phyloP scores from a whole-genome alignment of 2,797 vertebrate species.

The Podargus strigoides region DNA sequence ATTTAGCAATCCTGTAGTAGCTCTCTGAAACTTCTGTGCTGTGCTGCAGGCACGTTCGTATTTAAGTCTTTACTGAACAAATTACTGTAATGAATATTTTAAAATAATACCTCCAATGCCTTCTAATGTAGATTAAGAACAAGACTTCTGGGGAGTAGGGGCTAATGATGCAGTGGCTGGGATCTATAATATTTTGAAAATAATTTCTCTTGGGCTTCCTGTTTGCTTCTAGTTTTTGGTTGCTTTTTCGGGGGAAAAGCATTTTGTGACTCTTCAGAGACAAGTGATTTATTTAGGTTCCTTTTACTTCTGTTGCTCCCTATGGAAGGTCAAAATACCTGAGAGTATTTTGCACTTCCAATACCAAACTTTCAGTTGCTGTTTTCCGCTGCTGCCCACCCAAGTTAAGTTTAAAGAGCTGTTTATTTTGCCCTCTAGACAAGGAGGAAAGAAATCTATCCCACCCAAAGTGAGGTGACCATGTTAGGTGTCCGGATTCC shows the following conservation, averaged over 20 bases:
- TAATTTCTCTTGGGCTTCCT: not conserved
- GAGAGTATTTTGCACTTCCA: not conserved
- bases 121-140: not conserved
- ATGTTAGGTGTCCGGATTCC: not conserved
- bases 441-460: not conserved
- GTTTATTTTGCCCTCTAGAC: not conserved
- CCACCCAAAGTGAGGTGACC: not conserved
- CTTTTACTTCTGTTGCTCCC: not conserved
- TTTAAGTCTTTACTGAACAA: not conserved
- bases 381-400: not conserved
- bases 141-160: not conserved
- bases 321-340: not conserved
- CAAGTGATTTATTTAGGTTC: not conserved
- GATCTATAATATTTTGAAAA: not conserved
- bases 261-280: not conserved
- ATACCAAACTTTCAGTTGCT: not conserved
- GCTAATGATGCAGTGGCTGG: not conserved
- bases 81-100: not conserved
- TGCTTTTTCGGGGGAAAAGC: not conserved
- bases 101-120: not conserved
- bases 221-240: not conserved
- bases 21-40: not conserved
- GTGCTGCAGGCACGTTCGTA: not conserved
- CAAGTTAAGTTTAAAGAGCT: not conserved
- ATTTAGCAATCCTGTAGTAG: not conserved